Evolutionary conservation across 2,113 vertebrate genomes (phyloP), one percentile per base, ranked within the genome.

Genomic region (Myrmecobius fasciatus): DNA sequence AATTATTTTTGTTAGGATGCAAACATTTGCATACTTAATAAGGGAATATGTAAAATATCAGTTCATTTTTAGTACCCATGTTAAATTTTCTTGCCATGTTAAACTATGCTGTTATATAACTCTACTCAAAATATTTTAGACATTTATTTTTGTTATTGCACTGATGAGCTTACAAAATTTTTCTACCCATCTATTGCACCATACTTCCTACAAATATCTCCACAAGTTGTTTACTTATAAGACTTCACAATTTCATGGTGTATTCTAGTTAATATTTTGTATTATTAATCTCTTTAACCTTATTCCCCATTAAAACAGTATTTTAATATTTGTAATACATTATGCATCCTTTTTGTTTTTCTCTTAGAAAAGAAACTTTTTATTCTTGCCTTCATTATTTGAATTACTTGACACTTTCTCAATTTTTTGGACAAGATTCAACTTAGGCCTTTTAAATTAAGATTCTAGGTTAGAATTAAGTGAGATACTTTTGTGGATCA

Each of bases 261-360:
- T 94, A 89, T 95, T 2, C 28, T 91, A 26, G 36, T 93, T 5
- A 95, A 3, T 1, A 17, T 48, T 88, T 51, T 96, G 52, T 53
- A 92, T 93, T 91, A 90, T n/a, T 96, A 94, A 75, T 83, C 93
- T 88, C 90, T 67, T 36, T 36, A 67, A 36, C 60, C 31, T 67
- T 95, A 4, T 96, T 14, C 43, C 31, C 88, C 91, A 92, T 96
- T 90, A 91, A 25, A 8, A 3, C 89, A 83, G 24, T 24, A n/a
- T 43, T 83, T 83, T 83, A n/a, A 43, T 90, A 93, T 53, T 96
- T 95, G 52, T 26, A 92, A 4, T 94, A 31, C 53, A 92, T 96
- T 92, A 94, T 60, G 4, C 5, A 75, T 90, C 9, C 67, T 88
- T 67, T 28, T 52, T n/a, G 52, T 49, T 28, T 89, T 22, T 95